Evolutionary conservation across 2,888 invertebrate species (phyloP).

Genomic region (Thumatha senex): DNA sequence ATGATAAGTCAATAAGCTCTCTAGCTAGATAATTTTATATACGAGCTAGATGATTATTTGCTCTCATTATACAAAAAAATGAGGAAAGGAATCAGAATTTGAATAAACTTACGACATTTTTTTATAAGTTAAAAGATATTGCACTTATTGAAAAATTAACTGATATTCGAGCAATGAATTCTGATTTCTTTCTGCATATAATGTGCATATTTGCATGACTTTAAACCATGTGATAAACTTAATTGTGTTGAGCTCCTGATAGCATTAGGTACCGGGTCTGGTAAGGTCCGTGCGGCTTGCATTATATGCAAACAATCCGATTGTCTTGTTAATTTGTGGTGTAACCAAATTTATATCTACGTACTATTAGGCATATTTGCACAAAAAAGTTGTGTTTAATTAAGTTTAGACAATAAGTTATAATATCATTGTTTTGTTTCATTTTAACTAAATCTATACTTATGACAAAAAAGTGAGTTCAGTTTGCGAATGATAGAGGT

Average conservation of each 20-base stretch:
- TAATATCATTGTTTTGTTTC: slow-evolving; percentile 78
- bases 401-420: slow-evolving; percentile 84
- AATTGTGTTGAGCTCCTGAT: slow-evolving; percentile 30
- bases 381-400: slow-evolving; percentile 84
- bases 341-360: slow-evolving; percentile 76
- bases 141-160: background rate
- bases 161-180: slow-evolving; percentile 9
- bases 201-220: slow-evolving; percentile 31
- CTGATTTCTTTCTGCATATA: slow-evolving; percentile 25
- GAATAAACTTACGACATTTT: background rate
- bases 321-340: slow-evolving; percentile 58
- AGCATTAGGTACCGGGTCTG: slow-evolving; percentile 41
- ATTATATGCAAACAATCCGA: slow-evolving; percentile 23
- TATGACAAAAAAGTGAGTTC: slow-evolving; percentile 83
- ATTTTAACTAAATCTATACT: slow-evolving; percentile 64
- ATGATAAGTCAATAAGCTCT: slow-evolving; percentile 28
- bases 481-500: slow-evolving; percentile 84
- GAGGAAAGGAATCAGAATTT: slow-evolving; percentile 27
- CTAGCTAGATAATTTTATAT: slow-evolving; percentile 19
- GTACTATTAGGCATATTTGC: slow-evolving; percentile 82
- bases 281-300: slow-evolving; percentile 47
- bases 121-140: background rate
- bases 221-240: slow-evolving; percentile 35
- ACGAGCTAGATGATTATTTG: slow-evolving; percentile 35
- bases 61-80: slow-evolving; percentile 14